Base-by-base conservation (phyloP, 2,113 vertebrate species). In the Gobio gobio region DNA sequence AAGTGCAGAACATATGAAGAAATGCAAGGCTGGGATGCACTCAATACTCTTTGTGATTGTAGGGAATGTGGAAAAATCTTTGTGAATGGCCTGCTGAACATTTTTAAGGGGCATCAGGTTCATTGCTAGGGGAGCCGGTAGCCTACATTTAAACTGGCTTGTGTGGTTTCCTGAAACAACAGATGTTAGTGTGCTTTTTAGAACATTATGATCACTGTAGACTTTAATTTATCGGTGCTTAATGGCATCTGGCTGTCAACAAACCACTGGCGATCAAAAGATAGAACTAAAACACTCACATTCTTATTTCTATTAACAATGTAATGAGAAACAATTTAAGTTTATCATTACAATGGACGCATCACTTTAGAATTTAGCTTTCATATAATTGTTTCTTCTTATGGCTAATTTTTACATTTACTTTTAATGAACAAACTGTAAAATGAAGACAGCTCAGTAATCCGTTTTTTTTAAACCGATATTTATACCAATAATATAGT, bases 21-120 rank as follows among this genome's bases (percentile, higher is more conserved):
- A 80, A 80, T 29, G 64, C 43, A 29, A 16, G 29, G 20, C 68
- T 58, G 59, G 78, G 78, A 64, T 64, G 45, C 36, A 73, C 51
- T 73, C 64, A 12, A 26, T 24, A 66, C 22, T 84, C 83, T 36
- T 20, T 5, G 77, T 45, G 36, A 58, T 54, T 70, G 54, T 16
- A 66, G 40, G 63, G 24, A 66, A 56, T 59, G 45, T 85, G 75
- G 36, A 73, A 85, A 76, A 85, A 47, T 9, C 54, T 73, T 45
- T 85, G 84, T 70, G 54, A 85, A 80, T 43, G 40, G 64, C 51
- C 64, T 49, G 26, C 13, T 45, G 49, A 68, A 73, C 47, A 16
- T 72, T 26, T 56, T 24, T 33, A 85, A 70, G 13, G 84, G 77
- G 24, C 36, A 81, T 61, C 7, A 7, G 40, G 77, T 73, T 85